Percentiles rank a stretch among this genome's conserved stretches.
phyloP scores from a whole-genome alignment of 2,113 vertebrate species.

The Pimephales promelas region DNA sequence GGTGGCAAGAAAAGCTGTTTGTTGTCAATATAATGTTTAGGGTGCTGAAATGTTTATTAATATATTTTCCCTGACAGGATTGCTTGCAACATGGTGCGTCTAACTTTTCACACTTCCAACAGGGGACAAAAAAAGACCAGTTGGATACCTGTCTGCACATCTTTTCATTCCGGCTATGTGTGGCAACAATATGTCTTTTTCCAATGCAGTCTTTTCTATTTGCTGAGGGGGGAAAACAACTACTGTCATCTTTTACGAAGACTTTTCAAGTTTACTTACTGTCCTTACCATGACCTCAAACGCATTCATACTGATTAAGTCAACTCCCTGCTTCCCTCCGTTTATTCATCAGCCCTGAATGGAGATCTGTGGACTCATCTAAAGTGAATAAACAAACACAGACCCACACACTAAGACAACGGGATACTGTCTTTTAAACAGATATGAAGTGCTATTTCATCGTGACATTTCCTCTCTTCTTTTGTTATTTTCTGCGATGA shows the following conservation, averaged over 20 bases:
- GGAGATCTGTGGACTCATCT: conserved; percentile 7
- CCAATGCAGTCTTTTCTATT: conserved; percentile 5
- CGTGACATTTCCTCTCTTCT: background rate
- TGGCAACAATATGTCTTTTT: background rate
- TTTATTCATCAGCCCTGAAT: conserved; percentile 17
- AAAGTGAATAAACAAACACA: conserved; percentile 4
- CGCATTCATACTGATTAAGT: conserved; percentile 5
- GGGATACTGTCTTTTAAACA: background rate
- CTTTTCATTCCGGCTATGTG: conserved; percentile 24
- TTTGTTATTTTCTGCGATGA: background rate
- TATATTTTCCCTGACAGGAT: background rate
- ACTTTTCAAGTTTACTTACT: conserved; percentile 22
- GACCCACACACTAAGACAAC: background rate
- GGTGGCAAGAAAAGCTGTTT: background rate
- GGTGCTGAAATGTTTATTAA: background rate
- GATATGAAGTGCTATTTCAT: background rate
- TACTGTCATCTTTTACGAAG: conserved; percentile 14
- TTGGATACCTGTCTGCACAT: conserved; percentile 4
- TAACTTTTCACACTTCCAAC: background rate
- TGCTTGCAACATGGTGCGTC: background rate
- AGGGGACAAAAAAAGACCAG: conserved; percentile 6
- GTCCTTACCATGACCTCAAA: conserved; percentile 21
- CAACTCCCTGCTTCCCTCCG: background rate
- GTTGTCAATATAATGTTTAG: background rate
- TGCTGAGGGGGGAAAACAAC: background rate